These are phyloP conservation scores for Aspidoscelis tigris DNA, from an alignment of 2,113 vertebrate species.

Conservation along the genomic window DNA sequence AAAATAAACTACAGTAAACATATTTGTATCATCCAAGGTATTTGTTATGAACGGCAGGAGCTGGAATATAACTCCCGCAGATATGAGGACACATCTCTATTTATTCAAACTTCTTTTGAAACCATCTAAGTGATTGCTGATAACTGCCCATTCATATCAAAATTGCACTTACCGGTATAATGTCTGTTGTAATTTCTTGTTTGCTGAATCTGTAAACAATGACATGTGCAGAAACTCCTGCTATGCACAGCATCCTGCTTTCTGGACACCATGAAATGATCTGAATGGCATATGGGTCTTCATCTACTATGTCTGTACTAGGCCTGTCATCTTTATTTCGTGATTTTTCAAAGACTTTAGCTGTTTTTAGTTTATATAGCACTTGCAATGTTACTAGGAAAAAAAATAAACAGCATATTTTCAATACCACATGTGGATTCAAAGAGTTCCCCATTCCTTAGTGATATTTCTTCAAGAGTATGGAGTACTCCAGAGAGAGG, in stretches of 20 bases:
- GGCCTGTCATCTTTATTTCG: slow-evolving; percentile 92
- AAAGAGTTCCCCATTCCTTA: neutral
- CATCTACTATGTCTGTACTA: slow-evolving; percentile 91
- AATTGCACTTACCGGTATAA: slow-evolving; percentile 85
- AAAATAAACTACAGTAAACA: too few species aligned
- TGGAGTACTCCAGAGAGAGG: neutral
- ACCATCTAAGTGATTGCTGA: too few species aligned
- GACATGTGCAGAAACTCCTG: slow-evolving; percentile 95
- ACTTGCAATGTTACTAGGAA: slow-evolving; percentile 95
- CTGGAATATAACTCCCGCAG: too few species aligned
- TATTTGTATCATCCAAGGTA: too few species aligned
- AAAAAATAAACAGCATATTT: slow-evolving; percentile 36
- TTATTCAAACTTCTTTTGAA: too few species aligned
- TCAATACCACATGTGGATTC: neutral
- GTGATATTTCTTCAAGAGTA: neutral
- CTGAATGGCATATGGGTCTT: slow-evolving; percentile 98
- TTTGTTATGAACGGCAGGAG: too few species aligned
- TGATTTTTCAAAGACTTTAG: slow-evolving; percentile 98
- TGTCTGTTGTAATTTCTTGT: slow-evolving; percentile 92
- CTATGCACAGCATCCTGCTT: slow-evolving; percentile 93
- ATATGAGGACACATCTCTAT: too few species aligned
- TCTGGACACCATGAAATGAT: slow-evolving; percentile 98
- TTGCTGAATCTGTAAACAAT: slow-evolving; percentile 98
- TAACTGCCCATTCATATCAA: too few species aligned
- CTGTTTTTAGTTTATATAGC: slow-evolving; percentile 97